Percentiles rank a stretch among this genome's conserved stretches.
phyloP scores from a whole-genome alignment of 2,797 vertebrate genomes.

The Neosalanx taihuensis region DNA sequence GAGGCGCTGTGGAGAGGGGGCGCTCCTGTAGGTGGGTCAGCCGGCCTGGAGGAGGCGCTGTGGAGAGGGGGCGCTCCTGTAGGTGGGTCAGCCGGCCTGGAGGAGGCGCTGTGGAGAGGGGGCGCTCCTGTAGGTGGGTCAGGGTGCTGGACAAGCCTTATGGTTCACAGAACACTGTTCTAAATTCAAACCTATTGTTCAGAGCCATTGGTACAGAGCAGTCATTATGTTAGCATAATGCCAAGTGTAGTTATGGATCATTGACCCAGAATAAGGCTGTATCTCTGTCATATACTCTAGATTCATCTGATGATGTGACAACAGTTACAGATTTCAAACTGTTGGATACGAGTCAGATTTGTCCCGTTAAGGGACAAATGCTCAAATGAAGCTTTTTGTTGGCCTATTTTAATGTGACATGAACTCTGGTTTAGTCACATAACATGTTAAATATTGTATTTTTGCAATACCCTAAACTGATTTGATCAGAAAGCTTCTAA shows the following conservation, averaged over 20 bases:
- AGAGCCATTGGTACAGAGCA: slow-evolving; percentile 11
- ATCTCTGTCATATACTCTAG: not conserved
- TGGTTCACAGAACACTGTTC: not conserved
- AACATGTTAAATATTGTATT: slow-evolving; percentile 5
- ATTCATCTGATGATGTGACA: not conserved
- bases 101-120: too few relatives aligned
- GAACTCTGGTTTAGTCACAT: not conserved
- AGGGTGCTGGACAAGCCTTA: not conserved
- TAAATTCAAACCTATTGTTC: slow-evolving; percentile 24
- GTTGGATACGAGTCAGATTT: not conserved
- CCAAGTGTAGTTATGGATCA: not conserved
- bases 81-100: slow-evolving; percentile 24
- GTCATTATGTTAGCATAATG: slow-evolving; percentile 5
- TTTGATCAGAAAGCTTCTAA: not conserved
- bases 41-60: slow-evolving; percentile 8
- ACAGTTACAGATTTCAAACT: not conserved
- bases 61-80: too few relatives aligned
- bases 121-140: not conserved
- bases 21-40: too few relatives aligned
- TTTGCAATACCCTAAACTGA: not conserved
- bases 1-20: too few relatives aligned
- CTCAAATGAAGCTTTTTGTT: slow-evolving; percentile 8
- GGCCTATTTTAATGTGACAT: slow-evolving; percentile 15
- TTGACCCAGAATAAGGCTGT: slow-evolving; percentile 12
- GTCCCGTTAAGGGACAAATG: not conserved